A percentile compares a stretch with the other conserved stretches of the same genome.
These are phyloP conservation scores for Tanypteryx hageni DNA, from an alignment of 2,888 invertebrate species.

Conservation along the genomic window DNA sequence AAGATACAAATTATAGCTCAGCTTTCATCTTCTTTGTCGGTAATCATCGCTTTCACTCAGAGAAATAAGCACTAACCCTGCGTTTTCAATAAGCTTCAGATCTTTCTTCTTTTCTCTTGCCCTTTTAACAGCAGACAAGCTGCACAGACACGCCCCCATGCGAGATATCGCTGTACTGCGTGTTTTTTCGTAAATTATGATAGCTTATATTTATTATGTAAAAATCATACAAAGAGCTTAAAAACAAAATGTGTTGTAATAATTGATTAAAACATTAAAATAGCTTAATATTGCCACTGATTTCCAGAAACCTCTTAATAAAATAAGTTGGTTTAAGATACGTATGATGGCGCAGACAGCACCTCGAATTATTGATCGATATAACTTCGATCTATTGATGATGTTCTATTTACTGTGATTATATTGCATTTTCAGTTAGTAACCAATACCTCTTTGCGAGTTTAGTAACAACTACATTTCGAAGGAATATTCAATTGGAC, in stretches of 20 bases:
- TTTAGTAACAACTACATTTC: background rate
- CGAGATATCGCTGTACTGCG: conserved; percentile 60
- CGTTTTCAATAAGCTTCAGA: background rate
- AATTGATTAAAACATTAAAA: background rate
- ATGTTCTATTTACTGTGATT: background rate
- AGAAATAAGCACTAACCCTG: background rate
- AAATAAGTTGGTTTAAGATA: background rate
- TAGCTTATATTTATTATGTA: background rate
- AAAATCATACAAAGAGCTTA: background rate
- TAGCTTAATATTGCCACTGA: no score
- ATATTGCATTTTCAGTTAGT: background rate
- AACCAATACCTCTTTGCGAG: background rate
- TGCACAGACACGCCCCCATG: conserved; percentile 59
- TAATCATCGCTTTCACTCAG: background rate
- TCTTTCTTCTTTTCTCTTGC: background rate
- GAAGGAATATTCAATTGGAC: no score
- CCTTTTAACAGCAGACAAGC: conserved; percentile 34
- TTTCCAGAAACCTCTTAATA: background rate
- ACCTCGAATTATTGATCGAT: conserved; percentile 55
- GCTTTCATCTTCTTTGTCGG: background rate
- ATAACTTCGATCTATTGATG: conserved; percentile 51
- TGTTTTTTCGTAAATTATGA: background rate
- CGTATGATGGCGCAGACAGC: conserved; percentile 37
- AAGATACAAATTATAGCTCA: background rate
- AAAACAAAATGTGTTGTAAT: background rate